These are phyloP conservation scores for Stenichneumon culpator DNA, from an alignment of 2,888 invertebrate genomes.

Conservation along the genomic window DNA sequence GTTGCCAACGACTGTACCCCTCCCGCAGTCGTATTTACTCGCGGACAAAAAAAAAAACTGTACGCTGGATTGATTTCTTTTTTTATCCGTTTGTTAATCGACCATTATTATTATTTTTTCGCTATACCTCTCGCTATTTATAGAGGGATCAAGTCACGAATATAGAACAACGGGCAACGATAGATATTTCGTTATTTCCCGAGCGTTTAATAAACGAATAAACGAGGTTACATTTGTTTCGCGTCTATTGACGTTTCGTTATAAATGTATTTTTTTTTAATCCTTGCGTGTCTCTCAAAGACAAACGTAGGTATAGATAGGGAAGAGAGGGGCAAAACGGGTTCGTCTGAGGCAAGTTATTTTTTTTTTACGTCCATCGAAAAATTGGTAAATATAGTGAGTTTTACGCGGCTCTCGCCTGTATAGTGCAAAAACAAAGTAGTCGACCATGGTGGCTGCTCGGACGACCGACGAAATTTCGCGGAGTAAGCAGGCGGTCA, in stretches of 20 bases:
- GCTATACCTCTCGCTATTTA: slow-evolving; percentile 11
- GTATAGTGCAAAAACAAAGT: slow-evolving; percentile 19
- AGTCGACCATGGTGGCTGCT: slow-evolving; percentile 32
- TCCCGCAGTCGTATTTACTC: not conserved
- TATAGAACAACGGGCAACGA: not conserved
- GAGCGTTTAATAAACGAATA: not conserved
- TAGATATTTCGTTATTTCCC: not conserved
- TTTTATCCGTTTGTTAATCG: slow-evolving; percentile 28
- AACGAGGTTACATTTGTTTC: slow-evolving; percentile 7
- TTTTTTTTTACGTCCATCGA: no score
- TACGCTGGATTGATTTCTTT: slow-evolving; percentile 8
- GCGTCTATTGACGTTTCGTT: slow-evolving; percentile 6
- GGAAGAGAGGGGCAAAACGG: no score
- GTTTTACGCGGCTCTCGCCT: no score
- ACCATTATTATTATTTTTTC: slow-evolving; percentile 12
- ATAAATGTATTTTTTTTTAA: no score
- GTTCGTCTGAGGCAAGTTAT: no score
- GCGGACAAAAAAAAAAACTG: not conserved
- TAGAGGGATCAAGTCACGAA: slow-evolving; percentile 1
- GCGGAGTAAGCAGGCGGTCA: slow-evolving; percentile 59
- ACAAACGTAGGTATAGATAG: no score
- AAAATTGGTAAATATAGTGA: no score
- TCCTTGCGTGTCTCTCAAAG: no score
- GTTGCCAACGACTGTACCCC: not conserved
- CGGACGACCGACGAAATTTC: slow-evolving; percentile 57